Percentiles rank a stretch among this genome's conserved stretches.
Conservation (phyloP, 2,888 invertebrate species). For the Ommatoiulus sabulosus region DNA sequence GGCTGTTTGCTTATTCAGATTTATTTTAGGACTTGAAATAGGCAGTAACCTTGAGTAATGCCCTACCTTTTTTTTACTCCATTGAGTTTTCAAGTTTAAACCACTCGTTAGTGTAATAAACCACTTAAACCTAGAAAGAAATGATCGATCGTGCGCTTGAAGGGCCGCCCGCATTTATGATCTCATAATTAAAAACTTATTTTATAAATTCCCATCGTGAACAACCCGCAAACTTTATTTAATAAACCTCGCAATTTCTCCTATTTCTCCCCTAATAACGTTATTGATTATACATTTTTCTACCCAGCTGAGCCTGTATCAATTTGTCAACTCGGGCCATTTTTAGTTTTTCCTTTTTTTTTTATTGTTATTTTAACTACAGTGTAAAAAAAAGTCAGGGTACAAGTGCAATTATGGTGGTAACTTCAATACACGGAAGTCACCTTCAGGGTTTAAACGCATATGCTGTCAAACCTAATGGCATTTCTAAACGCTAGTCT, state of each 20-base stretch:
- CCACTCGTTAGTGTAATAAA: conserved; percentile 41
- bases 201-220: no score
- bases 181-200: neutral
- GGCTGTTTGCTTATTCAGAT: conserved; percentile 50
- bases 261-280: neutral
- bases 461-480: conserved; percentile 27
- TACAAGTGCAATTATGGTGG: conserved; percentile 14
- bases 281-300: neutral
- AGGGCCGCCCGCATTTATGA: neutral
- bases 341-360: neutral
- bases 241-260: neutral
- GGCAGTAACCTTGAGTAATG: conserved; percentile 52
- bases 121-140: neutral
- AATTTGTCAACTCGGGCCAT: neutral
- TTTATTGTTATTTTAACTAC: no score
- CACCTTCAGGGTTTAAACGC: conserved; percentile 36
- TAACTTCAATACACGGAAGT: conserved; percentile 1
- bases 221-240: no score
- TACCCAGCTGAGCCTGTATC: neutral
- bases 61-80: conserved; percentile 49
- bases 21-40: conserved; percentile 52
- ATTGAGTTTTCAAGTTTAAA: conserved; percentile 45
- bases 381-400: neutral
- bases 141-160: neutral
- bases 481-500: neutral